phyloP scores from a whole-genome alignment of 2,888 invertebrate genomes.

The Netelia fuscicornis region DNA sequence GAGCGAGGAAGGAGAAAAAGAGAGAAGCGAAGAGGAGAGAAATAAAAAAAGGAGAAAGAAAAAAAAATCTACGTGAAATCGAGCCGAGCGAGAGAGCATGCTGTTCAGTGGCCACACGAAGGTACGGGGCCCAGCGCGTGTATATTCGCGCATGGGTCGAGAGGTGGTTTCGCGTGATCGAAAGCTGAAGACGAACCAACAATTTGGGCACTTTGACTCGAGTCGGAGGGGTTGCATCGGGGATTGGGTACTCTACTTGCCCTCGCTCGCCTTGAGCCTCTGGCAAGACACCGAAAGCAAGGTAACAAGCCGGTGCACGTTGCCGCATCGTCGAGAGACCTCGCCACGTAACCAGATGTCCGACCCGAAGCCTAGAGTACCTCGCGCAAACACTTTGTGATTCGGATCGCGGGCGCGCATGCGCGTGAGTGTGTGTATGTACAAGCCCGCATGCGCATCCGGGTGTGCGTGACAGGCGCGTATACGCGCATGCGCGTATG shows the following conservation, averaged over 20 bases:
- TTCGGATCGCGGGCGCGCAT: not conserved
- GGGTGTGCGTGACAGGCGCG: not conserved
- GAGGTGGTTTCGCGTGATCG: slow-evolving; percentile 50
- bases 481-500: not conserved
- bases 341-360: slow-evolving; percentile 43
- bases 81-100: too few species aligned
- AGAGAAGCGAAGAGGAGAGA: too few species aligned
- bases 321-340: slow-evolving; percentile 25
- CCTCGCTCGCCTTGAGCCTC: not conserved
- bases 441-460: not conserved
- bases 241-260: not conserved
- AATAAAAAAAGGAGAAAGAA: too few species aligned
- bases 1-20: too few species aligned
- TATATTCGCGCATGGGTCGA: not conserved
- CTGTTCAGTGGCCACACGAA: too few species aligned
- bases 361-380: slow-evolving; percentile 27
- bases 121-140: not conserved
- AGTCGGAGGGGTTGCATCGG: slow-evolving; percentile 36
- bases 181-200: slow-evolving; percentile 33
- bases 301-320: slow-evolving; percentile 3
- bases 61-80: too few species aligned
- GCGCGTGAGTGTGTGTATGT: not conserved
- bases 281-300: not conserved
- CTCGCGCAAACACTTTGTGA: slow-evolving; percentile 31
- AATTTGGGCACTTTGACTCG: slow-evolving; percentile 57